Evolutionary conservation across 2,797 vertebrate species (phyloP), one percentile per base, ranked within the genome.

Genomic region (Poecile montanus): DNA sequence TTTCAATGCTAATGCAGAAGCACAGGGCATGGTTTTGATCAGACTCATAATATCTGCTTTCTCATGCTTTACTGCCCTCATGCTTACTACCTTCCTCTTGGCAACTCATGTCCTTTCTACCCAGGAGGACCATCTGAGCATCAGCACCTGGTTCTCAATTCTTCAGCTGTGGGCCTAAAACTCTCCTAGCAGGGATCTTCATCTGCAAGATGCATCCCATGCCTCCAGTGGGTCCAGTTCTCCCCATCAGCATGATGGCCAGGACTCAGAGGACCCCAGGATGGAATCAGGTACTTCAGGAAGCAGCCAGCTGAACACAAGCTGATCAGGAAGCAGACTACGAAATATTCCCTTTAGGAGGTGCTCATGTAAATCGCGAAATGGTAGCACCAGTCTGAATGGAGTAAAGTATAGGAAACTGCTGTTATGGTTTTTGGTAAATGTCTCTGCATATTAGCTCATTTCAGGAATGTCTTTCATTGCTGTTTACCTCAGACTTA

Each of bases 221-320:
- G 21, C 7, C 32, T 51, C 14, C 19, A 8, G 16, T 22, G 22
- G 27, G 27, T 73, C 29, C 10, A 1, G 5, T 23, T 68, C 14
- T 30, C 20, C 13, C 17, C 11, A 1, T 27, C 21, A 76, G 26
- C 38, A 6, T 1, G 13, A 26, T 13, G 13, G 20, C 23, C 10
- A 8, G 25, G 25, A 18, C 29, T 62, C 40, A 58, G 73, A 56
- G 11, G 2, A 21, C 62, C 32, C 16, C 2, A 2, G 29, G 26
- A 40, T 0, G 1, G 36, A 6, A 11, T 34, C 2, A 0, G 25
- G 51, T 1, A 1, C 53, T 3, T 2, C n/a, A 30, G 57, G 40
- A 66, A 23, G 13, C 4, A 73, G 10, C 8, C 25, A 71, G 57
- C 17, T 6, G 13, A 71, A n/a, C 7, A 16, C 30, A 60, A 62